Conservation (phyloP, 2,113 vertebrate species). For the Garra rufa region DNA sequence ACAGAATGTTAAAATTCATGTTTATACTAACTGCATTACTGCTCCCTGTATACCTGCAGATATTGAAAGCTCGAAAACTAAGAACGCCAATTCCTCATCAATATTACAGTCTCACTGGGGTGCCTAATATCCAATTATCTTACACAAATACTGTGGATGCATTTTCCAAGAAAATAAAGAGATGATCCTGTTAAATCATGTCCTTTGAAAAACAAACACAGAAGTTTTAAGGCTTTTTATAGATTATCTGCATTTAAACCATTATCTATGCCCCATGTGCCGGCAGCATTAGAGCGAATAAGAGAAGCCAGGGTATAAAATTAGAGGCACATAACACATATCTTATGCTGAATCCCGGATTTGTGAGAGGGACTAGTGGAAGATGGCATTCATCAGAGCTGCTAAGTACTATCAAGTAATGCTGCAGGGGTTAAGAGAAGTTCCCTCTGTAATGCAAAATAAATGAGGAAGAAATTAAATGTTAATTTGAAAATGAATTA, state of each 20-base stretch:
- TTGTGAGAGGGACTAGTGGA: not conserved
- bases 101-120: not conserved
- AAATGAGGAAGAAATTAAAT: not conserved
- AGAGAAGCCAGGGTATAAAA: not conserved
- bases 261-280: not conserved
- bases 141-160: not conserved
- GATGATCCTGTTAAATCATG: not conserved
- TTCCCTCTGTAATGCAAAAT: not conserved
- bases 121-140: conserved; percentile 9
- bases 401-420: not conserved
- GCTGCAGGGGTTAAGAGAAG: not conserved
- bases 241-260: not conserved
- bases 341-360: not conserved
- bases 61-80: not conserved
- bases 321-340: not conserved
- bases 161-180: not conserved
- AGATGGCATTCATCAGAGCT: not conserved
- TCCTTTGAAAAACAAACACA: not conserved
- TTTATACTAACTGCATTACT: conserved; percentile 12
- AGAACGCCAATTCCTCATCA: not conserved
- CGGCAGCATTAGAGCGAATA: not conserved
- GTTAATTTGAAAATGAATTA: not conserved
- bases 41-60: not conserved
- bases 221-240: not conserved
- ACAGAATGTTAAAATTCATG: conserved; percentile 1